Percentiles rank a stretch among this genome's conserved stretches.
Evolutionary conservation across 92 coral and sea anemone species (phyloP).

Genomic region (Desmophyllum pertusum): DNA sequence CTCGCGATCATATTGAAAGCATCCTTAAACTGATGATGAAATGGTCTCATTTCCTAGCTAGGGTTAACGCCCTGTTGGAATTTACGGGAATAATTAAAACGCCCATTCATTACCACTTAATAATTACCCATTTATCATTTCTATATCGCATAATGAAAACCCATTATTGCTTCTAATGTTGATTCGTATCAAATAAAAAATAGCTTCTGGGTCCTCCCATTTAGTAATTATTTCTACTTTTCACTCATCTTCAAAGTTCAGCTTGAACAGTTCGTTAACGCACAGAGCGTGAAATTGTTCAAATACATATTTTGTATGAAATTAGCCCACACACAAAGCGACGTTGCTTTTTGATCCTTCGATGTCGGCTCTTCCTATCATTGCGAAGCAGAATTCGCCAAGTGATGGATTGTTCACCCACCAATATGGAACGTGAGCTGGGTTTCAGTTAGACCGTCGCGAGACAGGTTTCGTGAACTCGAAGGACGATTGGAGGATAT

Average conservation of each 20-base stretch:
- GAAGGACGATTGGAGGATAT: too few relatives aligned
- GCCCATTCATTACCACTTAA: neutral
- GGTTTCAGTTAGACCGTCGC: too few relatives aligned
- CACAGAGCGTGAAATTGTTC: too few relatives aligned
- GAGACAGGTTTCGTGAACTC: too few relatives aligned
- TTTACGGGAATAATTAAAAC: neutral
- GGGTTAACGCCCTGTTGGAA: neutral
- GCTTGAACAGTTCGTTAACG: neutral
- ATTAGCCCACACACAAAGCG: slow-evolving; percentile 6
- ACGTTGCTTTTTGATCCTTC: too few relatives aligned
- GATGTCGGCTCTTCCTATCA: too few relatives aligned
- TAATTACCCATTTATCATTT: neutral
- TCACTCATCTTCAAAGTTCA: neutral
- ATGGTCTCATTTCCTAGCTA: too few relatives aligned
- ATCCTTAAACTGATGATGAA: too few relatives aligned
- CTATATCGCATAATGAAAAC: slow-evolving; percentile 3
- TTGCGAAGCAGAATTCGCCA: too few relatives aligned
- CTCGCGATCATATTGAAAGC: neutral
- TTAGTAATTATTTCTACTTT: neutral
- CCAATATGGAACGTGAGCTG: too few relatives aligned
- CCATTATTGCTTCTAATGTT: neutral
- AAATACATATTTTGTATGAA: neutral
- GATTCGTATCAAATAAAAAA: neutral
- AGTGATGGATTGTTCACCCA: too few relatives aligned
- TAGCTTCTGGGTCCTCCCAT: neutral